Evolutionary conservation across 2,888 invertebrate species (phyloP).

Genomic region (Drosophila testacea): DNA sequence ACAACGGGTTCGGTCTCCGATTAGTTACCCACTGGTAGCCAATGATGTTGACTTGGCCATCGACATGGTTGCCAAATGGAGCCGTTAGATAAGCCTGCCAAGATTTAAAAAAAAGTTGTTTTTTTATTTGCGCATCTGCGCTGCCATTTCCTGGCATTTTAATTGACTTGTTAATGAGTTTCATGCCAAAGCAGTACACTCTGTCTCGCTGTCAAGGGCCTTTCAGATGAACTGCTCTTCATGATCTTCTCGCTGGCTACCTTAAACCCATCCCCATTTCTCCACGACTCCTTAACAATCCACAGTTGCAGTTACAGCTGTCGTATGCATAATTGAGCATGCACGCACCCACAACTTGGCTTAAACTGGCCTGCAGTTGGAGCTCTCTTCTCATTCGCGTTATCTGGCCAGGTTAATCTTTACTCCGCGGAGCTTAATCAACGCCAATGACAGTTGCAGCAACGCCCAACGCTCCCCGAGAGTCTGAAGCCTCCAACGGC

Average conservation of each 20-base stretch:
- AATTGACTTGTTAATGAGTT: slow-evolving; percentile 79
- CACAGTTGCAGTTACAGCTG: slow-evolving; percentile 34
- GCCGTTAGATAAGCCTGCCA: slow-evolving; percentile 74
- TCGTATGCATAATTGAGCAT: slow-evolving; percentile 69
- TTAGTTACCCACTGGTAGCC: slow-evolving; percentile 24
- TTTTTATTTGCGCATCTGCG: slow-evolving; percentile 22
- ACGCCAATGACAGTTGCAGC: slow-evolving; percentile 76
- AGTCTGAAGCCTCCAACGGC: slow-evolving; percentile 1
- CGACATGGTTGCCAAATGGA: slow-evolving; percentile 54
- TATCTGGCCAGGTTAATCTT: slow-evolving; percentile 64
- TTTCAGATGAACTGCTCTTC: slow-evolving; percentile 43
- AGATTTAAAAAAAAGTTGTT: slow-evolving; percentile 32
- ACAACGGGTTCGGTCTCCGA: slow-evolving; percentile 25
- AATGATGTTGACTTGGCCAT: slow-evolving; percentile 5
- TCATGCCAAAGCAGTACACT: slow-evolving; percentile 21
- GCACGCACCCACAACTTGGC: slow-evolving; percentile 77
- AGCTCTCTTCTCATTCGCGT: slow-evolving; percentile 32
- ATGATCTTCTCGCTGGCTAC: slow-evolving; percentile 47
- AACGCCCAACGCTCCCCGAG: slow-evolving; percentile 64
- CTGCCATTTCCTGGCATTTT: slow-evolving; percentile 73
- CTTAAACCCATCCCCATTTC: slow-evolving; percentile 42
- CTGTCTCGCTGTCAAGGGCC: slow-evolving; percentile 32
- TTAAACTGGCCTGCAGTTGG: slow-evolving; percentile 4
- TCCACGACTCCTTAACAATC: background rate
- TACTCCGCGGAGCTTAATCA: slow-evolving; percentile 70